phyloP scores from a whole-genome alignment of 2,797 vertebrate genomes.

The Prunella strophiata region DNA sequence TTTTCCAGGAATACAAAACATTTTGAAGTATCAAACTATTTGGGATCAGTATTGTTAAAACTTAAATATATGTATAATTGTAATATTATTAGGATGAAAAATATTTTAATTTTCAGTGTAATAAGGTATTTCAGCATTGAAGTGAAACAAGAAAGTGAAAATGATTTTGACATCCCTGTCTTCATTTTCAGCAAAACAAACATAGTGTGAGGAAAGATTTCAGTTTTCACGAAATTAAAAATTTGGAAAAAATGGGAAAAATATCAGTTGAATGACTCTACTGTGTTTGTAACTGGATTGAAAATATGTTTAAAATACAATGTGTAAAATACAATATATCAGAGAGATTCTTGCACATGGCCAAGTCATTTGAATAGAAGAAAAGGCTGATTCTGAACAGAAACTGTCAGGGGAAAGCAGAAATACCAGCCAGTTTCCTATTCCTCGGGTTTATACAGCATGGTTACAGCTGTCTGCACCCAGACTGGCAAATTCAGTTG shows the following conservation, averaged over 20 bases:
- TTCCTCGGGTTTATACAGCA: fast-evolving
- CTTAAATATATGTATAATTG: neutral
- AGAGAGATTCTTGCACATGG: neutral
- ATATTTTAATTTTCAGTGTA: neutral
- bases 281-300: neutral
- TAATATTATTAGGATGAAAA: neutral
- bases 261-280: neutral
- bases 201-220: neutral
- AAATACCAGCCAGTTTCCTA: neutral
- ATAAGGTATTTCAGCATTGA: neutral
- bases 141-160: neutral
- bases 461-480: neutral
- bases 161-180: neutral
- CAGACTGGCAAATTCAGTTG: neutral
- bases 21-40: neutral
- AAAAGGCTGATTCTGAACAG: neutral
- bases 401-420: neutral
- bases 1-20: neutral
- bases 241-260: neutral
- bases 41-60: neutral
- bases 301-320: neutral
- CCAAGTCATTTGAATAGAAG: neutral
- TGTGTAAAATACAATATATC: neutral
- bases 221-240: neutral
- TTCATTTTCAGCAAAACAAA: neutral